Evolutionary conservation across 1,140 invertebrate genomes (phyloP).

Genomic region (Drosophila tristis): DNA sequence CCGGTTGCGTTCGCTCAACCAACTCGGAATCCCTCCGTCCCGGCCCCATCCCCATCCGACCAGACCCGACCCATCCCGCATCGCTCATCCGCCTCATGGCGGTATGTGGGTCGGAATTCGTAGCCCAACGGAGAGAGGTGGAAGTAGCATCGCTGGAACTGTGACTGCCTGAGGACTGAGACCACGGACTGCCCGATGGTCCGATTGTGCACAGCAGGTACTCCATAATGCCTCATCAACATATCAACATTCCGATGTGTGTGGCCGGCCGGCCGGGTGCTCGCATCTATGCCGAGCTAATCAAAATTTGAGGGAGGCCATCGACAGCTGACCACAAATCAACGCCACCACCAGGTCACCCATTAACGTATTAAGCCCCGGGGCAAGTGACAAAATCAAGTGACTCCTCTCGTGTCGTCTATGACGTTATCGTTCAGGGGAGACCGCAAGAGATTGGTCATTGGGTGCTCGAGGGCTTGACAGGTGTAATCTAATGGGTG

Average conservation of each 20-base stretch:
- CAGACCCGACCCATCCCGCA: background rate
- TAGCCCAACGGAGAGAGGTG: background rate
- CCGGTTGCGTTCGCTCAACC: constrained; percentile 18
- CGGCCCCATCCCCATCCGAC: background rate
- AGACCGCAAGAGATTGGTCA: too few species aligned
- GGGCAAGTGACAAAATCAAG: background rate
- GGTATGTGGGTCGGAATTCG: background rate
- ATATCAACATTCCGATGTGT: constrained; percentile 42
- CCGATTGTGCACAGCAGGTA: constrained; percentile 41
- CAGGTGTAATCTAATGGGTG: too few species aligned
- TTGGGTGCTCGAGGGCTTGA: too few species aligned
- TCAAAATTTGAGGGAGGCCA: constrained; percentile 38
- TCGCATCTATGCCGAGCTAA: constrained; percentile 20
- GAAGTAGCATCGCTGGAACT: too few species aligned
- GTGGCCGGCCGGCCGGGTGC: background rate
- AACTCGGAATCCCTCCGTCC: background rate
- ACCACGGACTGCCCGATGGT: constrained; percentile 23
- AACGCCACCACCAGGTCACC: constrained; percentile 11
- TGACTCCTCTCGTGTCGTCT: background rate
- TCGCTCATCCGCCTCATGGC: too few species aligned
- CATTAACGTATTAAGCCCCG: constrained; percentile 14
- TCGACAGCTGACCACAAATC: constrained; percentile 32
- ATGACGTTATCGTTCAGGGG: too few species aligned
- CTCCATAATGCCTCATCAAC: constrained; percentile 39
- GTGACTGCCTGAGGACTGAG: constrained; percentile 10